Conservation (phyloP, 2,888 invertebrate genomes). For the Nipponacmea schrenckii region DNA sequence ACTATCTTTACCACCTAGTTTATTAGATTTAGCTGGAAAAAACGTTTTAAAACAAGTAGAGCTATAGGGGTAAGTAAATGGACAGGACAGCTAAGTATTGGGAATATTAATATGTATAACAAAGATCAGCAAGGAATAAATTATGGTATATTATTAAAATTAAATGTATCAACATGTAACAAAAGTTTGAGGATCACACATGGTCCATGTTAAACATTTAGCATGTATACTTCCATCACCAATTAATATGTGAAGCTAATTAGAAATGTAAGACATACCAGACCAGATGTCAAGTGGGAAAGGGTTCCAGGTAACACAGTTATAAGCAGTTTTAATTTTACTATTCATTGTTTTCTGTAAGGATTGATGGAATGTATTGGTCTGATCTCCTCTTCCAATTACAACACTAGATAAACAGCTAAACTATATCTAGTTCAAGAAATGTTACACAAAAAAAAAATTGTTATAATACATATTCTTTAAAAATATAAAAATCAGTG, state of each 20-base stretch:
- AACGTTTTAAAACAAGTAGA: too few species aligned
- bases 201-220: too few species aligned
- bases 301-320: slow-evolving; percentile 63
- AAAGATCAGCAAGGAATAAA: too few species aligned
- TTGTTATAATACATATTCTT: not conserved
- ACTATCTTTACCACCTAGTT: slow-evolving; percentile 38
- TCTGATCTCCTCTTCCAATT: slow-evolving; percentile 57
- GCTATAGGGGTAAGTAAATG: not conserved
- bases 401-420: slow-evolving; percentile 45
- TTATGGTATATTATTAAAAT: too few species aligned
- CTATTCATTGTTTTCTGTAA: slow-evolving; percentile 40
- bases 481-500: not conserved
- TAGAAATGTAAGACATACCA: slow-evolving; percentile 37
- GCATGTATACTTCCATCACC: too few species aligned
- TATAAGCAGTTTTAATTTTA: slow-evolving; percentile 48
- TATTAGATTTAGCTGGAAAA: slow-evolving; percentile 40
- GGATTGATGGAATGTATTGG: slow-evolving; percentile 41
- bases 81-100: not conserved
- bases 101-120: too few species aligned
- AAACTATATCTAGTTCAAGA: slow-evolving; percentile 31
- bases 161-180: too few species aligned
- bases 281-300: slow-evolving; percentile 63
- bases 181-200: too few species aligned
- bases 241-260: too few species aligned
- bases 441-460: not conserved